Base-by-base conservation (phyloP, 2,888 invertebrate species). In the Biston betularia region DNA sequence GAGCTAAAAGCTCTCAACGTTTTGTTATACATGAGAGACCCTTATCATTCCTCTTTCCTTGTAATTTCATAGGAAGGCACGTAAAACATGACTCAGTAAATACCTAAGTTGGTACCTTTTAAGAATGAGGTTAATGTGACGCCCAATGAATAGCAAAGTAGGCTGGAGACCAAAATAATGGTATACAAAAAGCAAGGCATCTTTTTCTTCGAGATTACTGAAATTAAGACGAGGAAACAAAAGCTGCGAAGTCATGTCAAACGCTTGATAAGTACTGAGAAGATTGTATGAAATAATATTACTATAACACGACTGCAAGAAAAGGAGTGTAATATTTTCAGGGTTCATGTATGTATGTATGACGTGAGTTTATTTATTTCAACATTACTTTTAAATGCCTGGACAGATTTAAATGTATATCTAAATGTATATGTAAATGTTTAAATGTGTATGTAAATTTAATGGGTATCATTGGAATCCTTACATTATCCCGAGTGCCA, bases 61-160 rank as follows among this genome's bases (percentile, higher is more conserved):
- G n/a, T 58, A 59, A 54, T 59, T 42, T 35, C 44, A 44, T 48
- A 42, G 49, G 44, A 42, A 44, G 59, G 38, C 60, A 60, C 49
- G 60, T 65, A 58, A 64, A 45, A 64, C 63, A 64, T 60, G 38
- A 46, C 44, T 45, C 35, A 6, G 34, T 60, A 60, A 53, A 38
- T 58, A 58, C 7, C 38, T 38, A 6, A 40, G 54, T 54, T 49
- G 48, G 35, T 40, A 65, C 38, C 44, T 61, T 55, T 56, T 34
- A 64, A 53, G 34, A 64, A 64, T 65, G 34, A 60, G 65, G 55
- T 60, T 65, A 61, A 65, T 61, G 65, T 61, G 50, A 65, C 56
- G 45, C 60, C 33, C 65, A 61, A 65, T 61, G 65, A 58, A 64
- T 64, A 64, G 33, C 42, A 53, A 58, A 64, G 57, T 46, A 56